Evolutionary conservation across 2,888 invertebrate species (phyloP).

Genomic region (Drosophila stalkeri): DNA sequence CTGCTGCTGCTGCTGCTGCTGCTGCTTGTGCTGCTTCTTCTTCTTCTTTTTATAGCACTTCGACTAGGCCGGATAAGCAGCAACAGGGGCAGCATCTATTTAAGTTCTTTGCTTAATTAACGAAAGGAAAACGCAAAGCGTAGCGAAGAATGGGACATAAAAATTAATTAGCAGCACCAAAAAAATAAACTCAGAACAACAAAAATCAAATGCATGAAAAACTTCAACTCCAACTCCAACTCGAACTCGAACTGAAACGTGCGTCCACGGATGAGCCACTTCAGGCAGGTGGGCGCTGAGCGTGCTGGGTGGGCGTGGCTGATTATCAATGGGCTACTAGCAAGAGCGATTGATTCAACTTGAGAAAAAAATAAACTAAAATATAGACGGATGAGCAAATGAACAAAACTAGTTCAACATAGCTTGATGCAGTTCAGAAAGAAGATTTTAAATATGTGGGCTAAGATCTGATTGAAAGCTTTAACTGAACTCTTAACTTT

Average conservation of each 20-base stretch:
- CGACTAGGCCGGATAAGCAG: slow-evolving; percentile 49
- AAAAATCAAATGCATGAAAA: slow-evolving; percentile 30
- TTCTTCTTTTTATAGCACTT: slow-evolving; percentile 9
- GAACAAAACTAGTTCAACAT: background rate
- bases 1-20: background rate
- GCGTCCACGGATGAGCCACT: background rate
- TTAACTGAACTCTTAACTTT: too few relatives aligned
- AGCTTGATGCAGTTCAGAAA: background rate
- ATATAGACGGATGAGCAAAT: too few relatives aligned
- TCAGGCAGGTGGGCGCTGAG: slow-evolving; percentile 2
- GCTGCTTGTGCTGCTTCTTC: background rate
- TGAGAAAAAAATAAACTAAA: too few relatives aligned
- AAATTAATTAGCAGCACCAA: slow-evolving; percentile 71
- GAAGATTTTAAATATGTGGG: background rate
- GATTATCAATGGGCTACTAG: slow-evolving; percentile 11
- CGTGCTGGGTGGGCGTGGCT: slow-evolving; percentile 38
- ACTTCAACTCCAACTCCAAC: background rate
- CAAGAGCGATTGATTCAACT: background rate
- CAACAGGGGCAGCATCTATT: slow-evolving; percentile 54
- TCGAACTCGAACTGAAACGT: background rate
- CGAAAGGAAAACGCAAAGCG: slow-evolving; percentile 67
- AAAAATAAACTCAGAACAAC: slow-evolving; percentile 24
- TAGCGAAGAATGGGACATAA: slow-evolving; percentile 72
- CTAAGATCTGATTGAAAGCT: too few relatives aligned
- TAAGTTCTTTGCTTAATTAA: slow-evolving; percentile 77